These are phyloP conservation scores for Glyptemys insculpta DNA, from an alignment of 2,797 vertebrate genomes.

Conservation along the genomic window DNA sequence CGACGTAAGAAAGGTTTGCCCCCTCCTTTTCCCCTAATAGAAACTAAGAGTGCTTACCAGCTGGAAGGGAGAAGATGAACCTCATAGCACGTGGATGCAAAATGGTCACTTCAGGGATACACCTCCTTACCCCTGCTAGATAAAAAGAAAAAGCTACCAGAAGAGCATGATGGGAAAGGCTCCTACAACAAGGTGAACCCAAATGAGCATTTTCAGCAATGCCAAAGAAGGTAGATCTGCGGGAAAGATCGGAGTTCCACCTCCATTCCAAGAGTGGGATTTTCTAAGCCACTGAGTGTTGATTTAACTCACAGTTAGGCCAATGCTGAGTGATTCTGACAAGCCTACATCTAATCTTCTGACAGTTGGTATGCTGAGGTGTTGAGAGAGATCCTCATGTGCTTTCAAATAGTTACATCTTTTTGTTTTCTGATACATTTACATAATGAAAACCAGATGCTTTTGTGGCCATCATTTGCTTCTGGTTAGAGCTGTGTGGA, in stretches of 20 bases:
- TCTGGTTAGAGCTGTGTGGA: too few species aligned
- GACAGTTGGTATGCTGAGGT: neutral
- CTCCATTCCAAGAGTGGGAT: neutral
- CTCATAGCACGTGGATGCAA: neutral
- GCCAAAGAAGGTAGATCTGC: neutral
- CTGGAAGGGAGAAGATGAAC: neutral
- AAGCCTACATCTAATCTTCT: neutral
- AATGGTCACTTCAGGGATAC: neutral
- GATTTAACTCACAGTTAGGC: neutral
- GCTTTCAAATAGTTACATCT: constrained; percentile 34
- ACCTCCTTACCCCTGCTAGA: neutral
- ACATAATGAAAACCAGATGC: constrained; percentile 49
- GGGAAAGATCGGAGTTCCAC: neutral
- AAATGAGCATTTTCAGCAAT: neutral
- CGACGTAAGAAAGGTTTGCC: neutral
- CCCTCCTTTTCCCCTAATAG: neutral
- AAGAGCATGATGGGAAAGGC: neutral
- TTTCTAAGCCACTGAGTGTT: accelerated
- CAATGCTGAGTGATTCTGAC: accelerated
- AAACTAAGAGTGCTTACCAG: neutral
- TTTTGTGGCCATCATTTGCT: constrained; percentile 34
- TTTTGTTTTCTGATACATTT: constrained; percentile 32
- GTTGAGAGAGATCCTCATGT: neutral
- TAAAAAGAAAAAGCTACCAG: neutral
- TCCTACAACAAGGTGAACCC: accelerated